Conservation (phyloP, 2,888 invertebrate genomes). For the Synergus laeviventris region DNA sequence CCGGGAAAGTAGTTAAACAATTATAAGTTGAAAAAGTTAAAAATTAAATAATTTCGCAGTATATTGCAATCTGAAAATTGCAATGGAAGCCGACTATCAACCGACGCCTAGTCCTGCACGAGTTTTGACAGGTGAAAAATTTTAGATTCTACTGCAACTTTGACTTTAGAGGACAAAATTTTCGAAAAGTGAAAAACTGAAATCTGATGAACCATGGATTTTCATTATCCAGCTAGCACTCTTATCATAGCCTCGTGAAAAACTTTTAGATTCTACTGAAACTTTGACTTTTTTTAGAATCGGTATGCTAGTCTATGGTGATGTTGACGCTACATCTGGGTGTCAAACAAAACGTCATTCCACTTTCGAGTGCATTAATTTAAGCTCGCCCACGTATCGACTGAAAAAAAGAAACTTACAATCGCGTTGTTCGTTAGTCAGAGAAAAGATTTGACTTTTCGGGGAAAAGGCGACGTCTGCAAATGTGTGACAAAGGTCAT, state of each 20-base stretch:
- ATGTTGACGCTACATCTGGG: slow-evolving; percentile 54
- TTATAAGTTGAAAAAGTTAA: background rate
- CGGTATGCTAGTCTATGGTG: slow-evolving; percentile 31
- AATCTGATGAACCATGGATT: no score
- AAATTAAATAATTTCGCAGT: background rate
- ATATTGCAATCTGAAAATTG: background rate
- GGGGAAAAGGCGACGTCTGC: background rate
- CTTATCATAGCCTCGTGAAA: background rate
- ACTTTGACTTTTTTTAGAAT: no score
- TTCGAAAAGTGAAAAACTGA: no score
- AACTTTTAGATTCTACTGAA: no score
- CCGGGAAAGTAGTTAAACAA: background rate
- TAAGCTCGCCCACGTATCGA: slow-evolving; percentile 39
- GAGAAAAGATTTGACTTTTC: background rate
- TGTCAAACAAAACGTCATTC: slow-evolving; percentile 58
- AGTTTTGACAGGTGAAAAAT: slow-evolving; percentile 73
- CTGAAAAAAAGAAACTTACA: slow-evolving; percentile 43
- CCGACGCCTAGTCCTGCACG: slow-evolving; percentile 73
- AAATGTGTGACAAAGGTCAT: background rate
- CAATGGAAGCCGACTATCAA: slow-evolving; percentile 75
- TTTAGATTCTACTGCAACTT: background rate
- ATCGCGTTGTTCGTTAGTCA: slow-evolving; percentile 22
- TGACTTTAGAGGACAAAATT: no score
- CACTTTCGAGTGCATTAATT: slow-evolving; percentile 36
- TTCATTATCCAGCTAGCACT: no score